phyloP scores from a whole-genome alignment of 2,797 vertebrate genomes.

The Clarias fuscus region DNA sequence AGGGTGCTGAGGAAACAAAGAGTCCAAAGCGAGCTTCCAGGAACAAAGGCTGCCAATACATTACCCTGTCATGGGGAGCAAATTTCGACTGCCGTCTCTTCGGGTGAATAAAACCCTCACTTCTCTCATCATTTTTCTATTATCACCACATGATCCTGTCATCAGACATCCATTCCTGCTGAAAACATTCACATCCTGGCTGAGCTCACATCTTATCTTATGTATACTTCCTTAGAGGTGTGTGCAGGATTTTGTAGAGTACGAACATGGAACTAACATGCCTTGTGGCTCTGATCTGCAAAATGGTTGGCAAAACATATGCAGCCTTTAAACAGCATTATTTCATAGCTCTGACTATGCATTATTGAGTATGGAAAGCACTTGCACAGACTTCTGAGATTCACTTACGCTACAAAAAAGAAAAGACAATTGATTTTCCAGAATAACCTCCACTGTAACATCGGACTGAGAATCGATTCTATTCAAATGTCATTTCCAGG shows the following conservation, averaged over 20 bases:
- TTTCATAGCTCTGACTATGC: not conserved
- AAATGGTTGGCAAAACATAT: not conserved
- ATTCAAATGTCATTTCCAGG: conserved; percentile 28
- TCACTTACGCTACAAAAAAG: conserved; percentile 12
- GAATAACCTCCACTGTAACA: not conserved
- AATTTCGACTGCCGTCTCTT: conserved; percentile 9
- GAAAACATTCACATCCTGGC: conserved; percentile 8
- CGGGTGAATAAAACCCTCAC: not conserved
- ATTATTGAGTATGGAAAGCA: not conserved
- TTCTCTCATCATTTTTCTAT: conserved; percentile 15
- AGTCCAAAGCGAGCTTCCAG: not conserved
- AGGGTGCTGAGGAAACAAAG: not conserved
- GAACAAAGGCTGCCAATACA: conserved; percentile 1
- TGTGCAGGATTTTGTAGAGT: not conserved
- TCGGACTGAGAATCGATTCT: conserved; percentile 2
- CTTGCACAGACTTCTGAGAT: not conserved
- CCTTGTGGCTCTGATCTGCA: not conserved
- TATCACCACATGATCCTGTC: conserved; percentile 11
- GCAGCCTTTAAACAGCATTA: not conserved
- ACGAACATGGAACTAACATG: not conserved
- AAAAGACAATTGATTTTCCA: conserved; percentile 17
- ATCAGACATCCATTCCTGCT: not conserved
- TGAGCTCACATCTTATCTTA: not conserved
- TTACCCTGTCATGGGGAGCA: conserved; percentile 1
- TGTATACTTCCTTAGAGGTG: not conserved